Base-by-base conservation (phyloP, 2,113 vertebrate species). In the Pachyramphus minor region DNA sequence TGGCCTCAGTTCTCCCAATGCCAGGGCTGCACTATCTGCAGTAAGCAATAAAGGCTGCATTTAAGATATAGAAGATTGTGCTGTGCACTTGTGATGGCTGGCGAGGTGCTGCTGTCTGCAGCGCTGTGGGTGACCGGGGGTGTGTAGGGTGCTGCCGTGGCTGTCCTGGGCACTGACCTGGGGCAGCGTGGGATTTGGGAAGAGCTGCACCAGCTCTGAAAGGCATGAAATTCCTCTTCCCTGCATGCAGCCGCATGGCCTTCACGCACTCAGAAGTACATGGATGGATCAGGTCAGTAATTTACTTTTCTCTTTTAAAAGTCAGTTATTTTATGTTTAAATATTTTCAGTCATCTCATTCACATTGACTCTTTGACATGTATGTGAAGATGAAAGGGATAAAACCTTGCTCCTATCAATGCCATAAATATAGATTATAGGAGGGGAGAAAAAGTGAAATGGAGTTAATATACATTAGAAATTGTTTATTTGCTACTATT, bases 401-500 rank as follows among this genome's bases (percentile, higher is more conserved):
- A 44, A 92, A 81, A 35, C 18, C 12, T 75, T 64, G 15, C 41
- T 92, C 56, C 41, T 90, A 27, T 37, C 10, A 84, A 53, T 72
- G 31, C 21, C 31, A 18, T 87, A 81, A 74, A 53, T 88, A 56
- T 4, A 19, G 56, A 78, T 72, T 79, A 69, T 81, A n/a, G 28
- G 17, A 21, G 42, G 13, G 15, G 2, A 9, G 7, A 53, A 63
- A 79, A 71, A 17, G 9, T 49, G 27, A 81, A 78, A 59, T 56
- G 3, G 6, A 75, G 63, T 72, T 90, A 81, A 72, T 75, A 63
- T 2, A 2, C 18, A 30, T 66, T 79, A 50, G 75, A 83, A 95
- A 82, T 66, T 55, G 30, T 84, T 94, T 81, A 44, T 92, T 60
- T 84, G 35, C n/a, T 87, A 55, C 37, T 28, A 16, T 45, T 84